A percentile compares a stretch with the other conserved stretches of the same genome.
These are phyloP conservation scores for Calidris pygmaea DNA, from an alignment of 2,113 vertebrate species.

Conservation along the genomic window DNA sequence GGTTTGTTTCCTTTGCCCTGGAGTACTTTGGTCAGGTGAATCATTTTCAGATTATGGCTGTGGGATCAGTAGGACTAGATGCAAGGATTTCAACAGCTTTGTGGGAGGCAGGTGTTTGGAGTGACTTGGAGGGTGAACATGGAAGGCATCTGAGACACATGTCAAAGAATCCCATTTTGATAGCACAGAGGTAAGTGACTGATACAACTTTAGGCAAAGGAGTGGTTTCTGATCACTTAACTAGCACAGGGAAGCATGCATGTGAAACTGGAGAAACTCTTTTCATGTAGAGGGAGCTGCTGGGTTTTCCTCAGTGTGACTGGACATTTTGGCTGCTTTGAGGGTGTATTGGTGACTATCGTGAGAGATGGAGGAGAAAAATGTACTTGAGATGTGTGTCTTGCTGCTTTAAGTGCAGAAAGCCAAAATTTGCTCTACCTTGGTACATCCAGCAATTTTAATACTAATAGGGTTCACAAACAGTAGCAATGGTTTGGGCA, in stretches of 20 bases:
- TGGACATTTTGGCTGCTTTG: neutral
- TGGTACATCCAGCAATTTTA: neutral
- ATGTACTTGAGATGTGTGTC: accelerated
- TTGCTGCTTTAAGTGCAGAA: neutral
- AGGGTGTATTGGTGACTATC: neutral
- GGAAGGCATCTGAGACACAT: neutral
- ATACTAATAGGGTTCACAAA: neutral
- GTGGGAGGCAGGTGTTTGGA: neutral
- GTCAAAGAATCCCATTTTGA: neutral
- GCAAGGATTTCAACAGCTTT: neutral
- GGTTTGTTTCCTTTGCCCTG: accelerated
- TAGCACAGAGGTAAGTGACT: neutral
- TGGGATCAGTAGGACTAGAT: neutral
- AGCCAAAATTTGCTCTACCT: neutral
- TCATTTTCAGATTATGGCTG: neutral
- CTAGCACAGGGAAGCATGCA: neutral
- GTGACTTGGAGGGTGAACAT: neutral
- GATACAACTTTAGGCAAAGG: neutral
- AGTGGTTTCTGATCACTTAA: neutral
- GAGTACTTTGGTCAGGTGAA: neutral
- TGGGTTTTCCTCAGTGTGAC: neutral
- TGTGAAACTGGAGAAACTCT: neutral
- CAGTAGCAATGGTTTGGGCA: neutral
- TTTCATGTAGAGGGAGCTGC: neutral
- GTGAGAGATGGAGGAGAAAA: neutral